Evolutionary conservation across 2,113 vertebrate genomes (phyloP).

Genomic region (Hucho hucho): DNA sequence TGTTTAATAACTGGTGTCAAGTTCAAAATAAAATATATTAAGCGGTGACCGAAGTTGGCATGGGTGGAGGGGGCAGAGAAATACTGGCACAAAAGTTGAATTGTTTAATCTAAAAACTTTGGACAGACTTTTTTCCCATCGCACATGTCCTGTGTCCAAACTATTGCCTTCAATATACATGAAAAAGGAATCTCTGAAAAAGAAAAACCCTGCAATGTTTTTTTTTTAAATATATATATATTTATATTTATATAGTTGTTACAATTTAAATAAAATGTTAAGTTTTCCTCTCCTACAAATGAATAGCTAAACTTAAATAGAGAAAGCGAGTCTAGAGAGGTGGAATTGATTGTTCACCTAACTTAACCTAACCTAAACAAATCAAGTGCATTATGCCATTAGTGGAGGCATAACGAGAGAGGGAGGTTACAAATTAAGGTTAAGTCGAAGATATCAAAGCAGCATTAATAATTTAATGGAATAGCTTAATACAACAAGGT

Average conservation of each 20-base stretch:
- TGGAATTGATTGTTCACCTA: conserved; percentile 55
- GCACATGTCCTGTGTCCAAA: conserved; percentile 73
- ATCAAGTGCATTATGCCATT: conserved; percentile 66
- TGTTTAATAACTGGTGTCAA: conserved; percentile 80
- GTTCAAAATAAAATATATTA: conserved; percentile 59
- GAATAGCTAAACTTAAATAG: conserved; percentile 72
- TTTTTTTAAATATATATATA: conserved; percentile 66
- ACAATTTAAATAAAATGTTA: conserved; percentile 75
- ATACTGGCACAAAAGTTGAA: conserved; percentile 69
- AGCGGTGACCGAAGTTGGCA: conserved; percentile 37
- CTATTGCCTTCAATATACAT: conserved; percentile 72
- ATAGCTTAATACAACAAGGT: conserved; percentile 75
- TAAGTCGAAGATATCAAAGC: conserved; percentile 58
- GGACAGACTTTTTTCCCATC: conserved; percentile 56
- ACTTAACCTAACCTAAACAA: conserved; percentile 38
- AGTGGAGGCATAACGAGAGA: conserved; percentile 51
- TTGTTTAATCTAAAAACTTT: conserved; percentile 50
- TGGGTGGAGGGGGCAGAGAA: conserved; percentile 53
- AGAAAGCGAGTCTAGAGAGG: conserved; percentile 63
- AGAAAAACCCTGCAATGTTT: conserved; percentile 73
- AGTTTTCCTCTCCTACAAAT: conserved; percentile 65
- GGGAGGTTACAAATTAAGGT: conserved; percentile 50
- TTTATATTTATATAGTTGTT: conserved; percentile 72
- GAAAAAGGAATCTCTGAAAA: conserved; percentile 38
- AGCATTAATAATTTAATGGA: conserved; percentile 76